Conservation (phyloP, 2,888 invertebrate genomes). For the Zaprionus bogoriensis region DNA sequence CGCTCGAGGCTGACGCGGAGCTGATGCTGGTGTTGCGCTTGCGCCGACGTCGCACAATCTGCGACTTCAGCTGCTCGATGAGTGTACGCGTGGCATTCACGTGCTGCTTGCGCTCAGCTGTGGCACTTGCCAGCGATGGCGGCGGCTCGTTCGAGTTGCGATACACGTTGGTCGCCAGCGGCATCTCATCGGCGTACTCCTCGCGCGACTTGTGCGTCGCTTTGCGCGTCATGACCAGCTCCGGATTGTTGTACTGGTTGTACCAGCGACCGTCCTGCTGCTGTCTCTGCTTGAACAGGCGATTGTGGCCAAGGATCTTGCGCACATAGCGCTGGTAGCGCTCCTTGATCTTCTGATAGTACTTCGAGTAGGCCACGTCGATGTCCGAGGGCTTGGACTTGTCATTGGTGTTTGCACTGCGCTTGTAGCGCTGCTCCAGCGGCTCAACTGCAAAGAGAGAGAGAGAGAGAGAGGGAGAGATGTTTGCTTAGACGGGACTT, state of each 20-base stretch:
- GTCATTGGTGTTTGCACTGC: constrained; percentile 33
- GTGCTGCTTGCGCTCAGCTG: constrained; percentile 7
- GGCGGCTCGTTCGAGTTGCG: constrained; percentile 38
- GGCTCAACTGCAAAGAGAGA: background rate
- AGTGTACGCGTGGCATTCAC: constrained; percentile 44
- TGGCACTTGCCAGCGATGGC: constrained; percentile 2
- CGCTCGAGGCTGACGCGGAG: constrained; percentile 26
- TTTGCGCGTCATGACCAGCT: constrained; percentile 60
- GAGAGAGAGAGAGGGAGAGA: too few relatives aligned
- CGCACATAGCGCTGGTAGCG: constrained; percentile 81
- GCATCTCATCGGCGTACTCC: constrained; percentile 45
- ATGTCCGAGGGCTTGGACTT: constrained; percentile 68
- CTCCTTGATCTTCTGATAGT: constrained; percentile 79
- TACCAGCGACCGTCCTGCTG: constrained; percentile 71
- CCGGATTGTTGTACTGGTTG: constrained; percentile 68
- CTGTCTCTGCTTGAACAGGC: constrained; percentile 40
- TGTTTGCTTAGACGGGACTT: too few relatives aligned
- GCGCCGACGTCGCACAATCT: constrained; percentile 74
- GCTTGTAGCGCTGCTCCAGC: constrained; percentile 36
- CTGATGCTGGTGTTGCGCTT: constrained; percentile 61
- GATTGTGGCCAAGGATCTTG: constrained; percentile 73
- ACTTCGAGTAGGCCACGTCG: constrained; percentile 79
- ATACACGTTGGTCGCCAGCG: constrained; percentile 70
- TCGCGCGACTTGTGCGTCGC: constrained; percentile 67
- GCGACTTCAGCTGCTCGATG: constrained; percentile 79